Percentiles rank a stretch among this genome's conserved stretches.
These are phyloP conservation scores for Grantiella picta DNA, from an alignment of 2,113 vertebrate genomes.

Conservation along the genomic window DNA sequence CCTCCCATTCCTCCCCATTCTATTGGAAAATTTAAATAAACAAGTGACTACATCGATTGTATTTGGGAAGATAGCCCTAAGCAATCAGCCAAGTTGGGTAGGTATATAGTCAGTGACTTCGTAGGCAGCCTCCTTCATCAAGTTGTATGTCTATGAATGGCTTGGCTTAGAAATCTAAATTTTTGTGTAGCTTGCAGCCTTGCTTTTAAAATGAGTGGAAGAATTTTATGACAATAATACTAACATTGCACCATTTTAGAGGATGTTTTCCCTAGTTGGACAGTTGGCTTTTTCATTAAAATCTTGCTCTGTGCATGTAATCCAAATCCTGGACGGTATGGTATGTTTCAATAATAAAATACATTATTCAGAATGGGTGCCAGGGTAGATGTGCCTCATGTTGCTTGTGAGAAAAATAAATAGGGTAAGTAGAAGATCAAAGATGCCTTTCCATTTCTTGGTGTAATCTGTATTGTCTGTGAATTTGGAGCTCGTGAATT, in stretches of 20 bases:
- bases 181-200: background rate
- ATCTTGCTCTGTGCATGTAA: accelerated
- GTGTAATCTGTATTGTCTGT: background rate
- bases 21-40: background rate
- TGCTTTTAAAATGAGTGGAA: background rate
- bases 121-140: background rate
- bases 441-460: background rate
- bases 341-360: background rate
- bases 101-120: background rate
- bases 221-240: background rate
- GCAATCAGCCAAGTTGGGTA: background rate
- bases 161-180: background rate
- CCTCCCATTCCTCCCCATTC: accelerated
- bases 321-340: background rate
- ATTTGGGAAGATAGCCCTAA: background rate
- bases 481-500: background rate
- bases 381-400: background rate
- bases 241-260: background rate
- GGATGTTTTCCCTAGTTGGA: background rate
- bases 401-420: background rate
- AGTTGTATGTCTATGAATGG: background rate
- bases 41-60: background rate
- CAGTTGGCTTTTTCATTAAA: background rate
- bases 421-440: background rate
- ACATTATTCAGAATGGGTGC: background rate